These are phyloP conservation scores for Brachyptera risi DNA, from an alignment of 2,888 invertebrate genomes.

Conservation along the genomic window DNA sequence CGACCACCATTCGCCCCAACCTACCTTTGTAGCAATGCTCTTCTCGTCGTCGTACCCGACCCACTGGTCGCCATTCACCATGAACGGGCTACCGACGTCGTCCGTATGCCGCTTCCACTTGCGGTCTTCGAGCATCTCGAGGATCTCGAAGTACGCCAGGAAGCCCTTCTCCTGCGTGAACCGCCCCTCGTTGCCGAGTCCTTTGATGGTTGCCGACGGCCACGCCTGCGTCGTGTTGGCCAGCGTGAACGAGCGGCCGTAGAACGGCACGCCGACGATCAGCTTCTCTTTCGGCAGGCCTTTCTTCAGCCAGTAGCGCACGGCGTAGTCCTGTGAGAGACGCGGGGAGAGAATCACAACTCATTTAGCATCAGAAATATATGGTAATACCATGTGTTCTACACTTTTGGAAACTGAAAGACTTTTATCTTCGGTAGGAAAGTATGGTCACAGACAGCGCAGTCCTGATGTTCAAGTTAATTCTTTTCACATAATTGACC, in stretches of 20 bases:
- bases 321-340: constrained; percentile 63
- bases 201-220: constrained; percentile 56
- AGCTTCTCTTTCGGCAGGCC: constrained; percentile 77
- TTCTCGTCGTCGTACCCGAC: constrained; percentile 69
- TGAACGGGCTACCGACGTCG: constrained; percentile 60
- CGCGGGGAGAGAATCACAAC: no score
- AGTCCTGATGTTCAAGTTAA: no score
- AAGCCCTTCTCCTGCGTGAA: constrained; percentile 58
- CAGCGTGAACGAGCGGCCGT: constrained; percentile 70
- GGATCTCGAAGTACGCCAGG: constrained; percentile 69
- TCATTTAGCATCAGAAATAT: no score
- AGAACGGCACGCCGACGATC: constrained; percentile 82
- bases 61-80: constrained; percentile 70
- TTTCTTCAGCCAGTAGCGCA: constrained; percentile 72
- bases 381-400: no score
- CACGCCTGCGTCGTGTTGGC: constrained; percentile 50
- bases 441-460: no score
- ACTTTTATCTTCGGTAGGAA: no score
- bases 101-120: constrained; percentile 54
- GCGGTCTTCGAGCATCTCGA: constrained; percentile 46
- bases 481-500: no score
- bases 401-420: no score
- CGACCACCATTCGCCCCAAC: background rate
- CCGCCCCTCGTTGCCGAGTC: constrained; percentile 60
- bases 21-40: constrained; percentile 62